Base-by-base conservation (phyloP, 2,113 vertebrate genomes). In the Lampris megalopsis region DNA sequence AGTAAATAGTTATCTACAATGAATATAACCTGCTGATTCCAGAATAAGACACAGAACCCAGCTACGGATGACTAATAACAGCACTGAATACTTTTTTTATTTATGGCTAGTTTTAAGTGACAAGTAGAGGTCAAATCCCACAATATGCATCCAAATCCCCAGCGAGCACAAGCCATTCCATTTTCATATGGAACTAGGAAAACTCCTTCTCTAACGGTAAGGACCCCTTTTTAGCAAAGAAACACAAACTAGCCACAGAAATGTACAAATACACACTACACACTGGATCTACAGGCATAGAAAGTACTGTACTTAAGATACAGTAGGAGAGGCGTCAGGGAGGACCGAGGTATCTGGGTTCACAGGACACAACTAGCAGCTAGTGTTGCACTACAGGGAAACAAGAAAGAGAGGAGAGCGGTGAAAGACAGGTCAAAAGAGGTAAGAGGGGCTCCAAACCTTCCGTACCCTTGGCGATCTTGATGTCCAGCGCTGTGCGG, bases 401-500 rank as follows among this genome's bases (percentile, higher is more conserved):
- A 68, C 10, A 42, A 60, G 68, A 52, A 52, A 52, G 53, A 56
- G 62, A 73, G 60, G 40, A 82, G 11, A 82, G 37, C 35, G 66
- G 70, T 80, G 64, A 83, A 84, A 73, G 82, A 64, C 36, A 54
- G 5, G 70, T 9, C 3, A 73, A 64, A 86, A 52, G 59, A 81
- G 37, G 47, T 56, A 79, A 79, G 62, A 67, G 43, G 41, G 68
- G 62, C 82, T 85, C 65, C 84, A 89, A 92, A 92, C 82, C 86
- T 92, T 96, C 93, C 84, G 86, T 69, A 94, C 96, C 96, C 92
- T 98, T 98, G 87, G 97, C 97, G 50, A 98, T 98, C 91, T 98
- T 98, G 92, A 98, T 98, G 84, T 98, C 97, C 92, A 98, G 90
- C 3, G 97, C 97, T 0, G 97, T 98, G 73, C 97, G 94, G 84